These are phyloP conservation scores for Drosophila borborema DNA, from an alignment of 2,888 invertebrate genomes.

Conservation along the genomic window DNA sequence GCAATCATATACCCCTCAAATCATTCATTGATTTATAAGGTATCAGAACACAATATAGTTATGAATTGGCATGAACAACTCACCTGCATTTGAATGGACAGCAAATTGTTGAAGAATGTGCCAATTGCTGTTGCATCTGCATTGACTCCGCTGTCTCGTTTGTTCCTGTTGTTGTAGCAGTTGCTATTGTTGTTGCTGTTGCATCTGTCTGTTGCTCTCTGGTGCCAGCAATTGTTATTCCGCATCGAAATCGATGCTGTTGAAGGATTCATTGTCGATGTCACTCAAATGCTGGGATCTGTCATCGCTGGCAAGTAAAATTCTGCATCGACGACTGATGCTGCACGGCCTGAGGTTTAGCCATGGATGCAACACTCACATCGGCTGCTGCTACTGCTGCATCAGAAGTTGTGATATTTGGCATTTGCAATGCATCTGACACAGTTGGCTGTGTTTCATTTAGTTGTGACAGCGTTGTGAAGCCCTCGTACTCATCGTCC, in stretches of 20 bases:
- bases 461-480: slow-evolving; percentile 84
- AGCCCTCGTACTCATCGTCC: slow-evolving; percentile 82
- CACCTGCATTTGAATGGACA: slow-evolving; percentile 85
- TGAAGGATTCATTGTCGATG: slow-evolving; percentile 85
- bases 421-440: slow-evolving; percentile 61
- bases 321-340: slow-evolving; percentile 75
- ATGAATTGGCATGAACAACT: slow-evolving; percentile 54
- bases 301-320: slow-evolving; percentile 83
- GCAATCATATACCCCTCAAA: slow-evolving; percentile 3
- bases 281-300: slow-evolving; percentile 85
- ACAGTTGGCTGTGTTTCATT: slow-evolving; percentile 82
- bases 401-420: slow-evolving; percentile 63
- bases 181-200: slow-evolving; percentile 29
- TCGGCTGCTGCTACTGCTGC: neutral
- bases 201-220: slow-evolving; percentile 40
- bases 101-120: slow-evolving; percentile 84
- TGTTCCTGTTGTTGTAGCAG: slow-evolving; percentile 55
- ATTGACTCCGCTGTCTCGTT: slow-evolving; percentile 51
- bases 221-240: slow-evolving; percentile 84
- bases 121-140: slow-evolving; percentile 82
- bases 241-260: slow-evolving; percentile 85
- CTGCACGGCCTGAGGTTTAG: slow-evolving; percentile 58
- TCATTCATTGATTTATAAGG: neutral
- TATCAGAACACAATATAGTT: slow-evolving; percentile 29
- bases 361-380: slow-evolving; percentile 27